A percentile compares a stretch with the other conserved stretches of the same genome.
phyloP scores from a whole-genome alignment of 2,888 invertebrate genomes.

The Synergus itoensis region DNA sequence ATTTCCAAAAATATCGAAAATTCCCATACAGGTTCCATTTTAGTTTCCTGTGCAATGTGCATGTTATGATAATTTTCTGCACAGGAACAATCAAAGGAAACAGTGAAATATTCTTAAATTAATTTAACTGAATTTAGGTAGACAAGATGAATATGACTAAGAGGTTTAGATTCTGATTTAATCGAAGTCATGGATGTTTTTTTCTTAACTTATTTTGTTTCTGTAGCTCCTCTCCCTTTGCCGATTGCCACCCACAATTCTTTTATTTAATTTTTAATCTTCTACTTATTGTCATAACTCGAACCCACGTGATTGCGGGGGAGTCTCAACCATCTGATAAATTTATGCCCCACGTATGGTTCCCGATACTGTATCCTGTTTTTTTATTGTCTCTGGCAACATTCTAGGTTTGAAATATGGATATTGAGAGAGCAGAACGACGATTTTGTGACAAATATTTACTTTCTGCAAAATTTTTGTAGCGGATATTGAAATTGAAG shows the following conservation, averaged over 20 bases:
- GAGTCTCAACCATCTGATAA: conserved; percentile 49
- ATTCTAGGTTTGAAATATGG: neutral
- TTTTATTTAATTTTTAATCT: neutral
- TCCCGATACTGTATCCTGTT: conserved; percentile 31
- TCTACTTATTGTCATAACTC: conserved; percentile 44
- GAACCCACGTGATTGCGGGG: conserved; percentile 48
- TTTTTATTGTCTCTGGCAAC: conserved; percentile 26
- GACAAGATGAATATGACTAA: too few species aligned
- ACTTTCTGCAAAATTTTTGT: neutral
- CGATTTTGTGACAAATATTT: conserved; percentile 8
- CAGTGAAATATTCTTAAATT: too few species aligned
- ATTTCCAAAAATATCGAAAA: too few species aligned
- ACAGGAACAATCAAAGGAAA: too few species aligned
- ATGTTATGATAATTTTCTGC: too few species aligned
- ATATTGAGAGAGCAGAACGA: neutral
- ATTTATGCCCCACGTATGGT: conserved; percentile 51
- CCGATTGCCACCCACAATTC: neutral
- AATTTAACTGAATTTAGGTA: too few species aligned
- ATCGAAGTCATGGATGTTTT: too few species aligned
- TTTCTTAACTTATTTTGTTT: too few species aligned
- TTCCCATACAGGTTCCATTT: too few species aligned
- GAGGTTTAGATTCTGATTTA: too few species aligned
- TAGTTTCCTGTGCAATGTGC: too few species aligned
- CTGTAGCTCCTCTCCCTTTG: neutral
- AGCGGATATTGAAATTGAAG: neutral